A percentile compares a stretch with the other conserved stretches of the same genome.
These are phyloP conservation scores for Syritta pipiens DNA, from an alignment of 2,888 invertebrate species.

Conservation along the genomic window DNA sequence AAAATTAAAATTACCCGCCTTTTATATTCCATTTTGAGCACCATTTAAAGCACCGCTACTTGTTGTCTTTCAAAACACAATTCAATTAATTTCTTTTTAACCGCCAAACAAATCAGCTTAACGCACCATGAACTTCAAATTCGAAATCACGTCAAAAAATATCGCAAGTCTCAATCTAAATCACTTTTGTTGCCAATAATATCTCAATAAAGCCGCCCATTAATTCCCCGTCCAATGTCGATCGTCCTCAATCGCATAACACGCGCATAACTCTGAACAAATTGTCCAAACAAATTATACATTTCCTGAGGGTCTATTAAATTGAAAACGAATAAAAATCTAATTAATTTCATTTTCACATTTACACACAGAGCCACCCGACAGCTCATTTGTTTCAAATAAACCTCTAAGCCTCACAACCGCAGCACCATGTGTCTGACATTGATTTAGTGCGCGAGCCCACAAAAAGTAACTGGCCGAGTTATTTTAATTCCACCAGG, in stretches of 20 bases:
- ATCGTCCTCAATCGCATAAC: not conserved
- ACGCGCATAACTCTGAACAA: slow-evolving; percentile 27
- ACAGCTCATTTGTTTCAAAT: slow-evolving; percentile 9
- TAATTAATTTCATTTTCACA: slow-evolving; percentile 16
- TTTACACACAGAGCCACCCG: not conserved
- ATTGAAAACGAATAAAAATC: slow-evolving; percentile 26
- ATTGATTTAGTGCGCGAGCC: slow-evolving; percentile 24
- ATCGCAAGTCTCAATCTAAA: slow-evolving; percentile 29
- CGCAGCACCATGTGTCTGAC: too few relatives aligned
- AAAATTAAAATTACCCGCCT: too few relatives aligned
- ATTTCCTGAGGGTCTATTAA: slow-evolving; percentile 26
- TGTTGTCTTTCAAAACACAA: too few relatives aligned
- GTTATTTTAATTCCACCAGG: slow-evolving; percentile 70
- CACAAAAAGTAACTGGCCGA: slow-evolving; percentile 69
- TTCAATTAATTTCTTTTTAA: too few relatives aligned
- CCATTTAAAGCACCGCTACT: too few relatives aligned
- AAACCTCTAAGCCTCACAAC: not conserved
- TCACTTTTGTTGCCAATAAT: slow-evolving; percentile 39
- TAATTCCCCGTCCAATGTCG: not conserved
- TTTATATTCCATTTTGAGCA: too few relatives aligned
- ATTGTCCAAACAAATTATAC: slow-evolving; percentile 56
- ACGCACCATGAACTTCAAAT: slow-evolving; percentile 21
- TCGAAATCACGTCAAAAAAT: not conserved
- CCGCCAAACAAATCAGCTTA: not conserved
- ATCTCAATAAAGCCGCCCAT: slow-evolving; percentile 30